A percentile compares a stretch with the other conserved stretches of the same genome.
phyloP scores from a whole-genome alignment of 2,797 vertebrate genomes.

The Nannoperca obscura region DNA sequence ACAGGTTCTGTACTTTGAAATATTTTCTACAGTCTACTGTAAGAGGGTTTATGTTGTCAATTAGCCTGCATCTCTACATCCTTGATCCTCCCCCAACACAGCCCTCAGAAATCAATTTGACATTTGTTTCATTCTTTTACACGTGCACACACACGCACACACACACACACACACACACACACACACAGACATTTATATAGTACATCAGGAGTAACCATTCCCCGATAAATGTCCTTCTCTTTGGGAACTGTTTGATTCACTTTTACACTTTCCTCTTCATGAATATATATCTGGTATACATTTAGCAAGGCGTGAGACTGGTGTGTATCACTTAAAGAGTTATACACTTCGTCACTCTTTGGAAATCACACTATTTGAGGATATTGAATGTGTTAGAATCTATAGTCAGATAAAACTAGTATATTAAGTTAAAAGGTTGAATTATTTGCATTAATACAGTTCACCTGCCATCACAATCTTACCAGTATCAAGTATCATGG shows the following conservation, averaged over 20 bases:
- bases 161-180: background rate
- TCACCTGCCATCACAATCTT: background rate
- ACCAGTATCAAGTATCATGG: background rate
- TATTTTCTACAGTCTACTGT: background rate
- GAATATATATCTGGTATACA: background rate
- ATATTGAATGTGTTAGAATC: background rate
- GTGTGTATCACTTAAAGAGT: background rate
- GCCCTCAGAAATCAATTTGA: slow-evolving; percentile 28
- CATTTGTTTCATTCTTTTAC: slow-evolving; percentile 20
- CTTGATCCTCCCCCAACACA: background rate
- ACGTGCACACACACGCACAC: background rate
- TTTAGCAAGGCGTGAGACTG: background rate
- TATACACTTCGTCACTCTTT: background rate
- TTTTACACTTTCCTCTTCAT: background rate
- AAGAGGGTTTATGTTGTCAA: background rate
- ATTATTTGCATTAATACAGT: background rate
- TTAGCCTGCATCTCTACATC: background rate
- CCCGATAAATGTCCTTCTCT: slow-evolving; percentile 3
- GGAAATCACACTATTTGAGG: background rate
- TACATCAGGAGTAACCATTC: slow-evolving; percentile 4
- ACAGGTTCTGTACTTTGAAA: background rate
- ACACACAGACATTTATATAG: background rate
- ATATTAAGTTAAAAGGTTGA: background rate
- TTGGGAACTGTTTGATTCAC: background rate
- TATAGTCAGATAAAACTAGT: background rate